These are phyloP conservation scores for Diorhabda carinulata DNA, from an alignment of 1,140 invertebrate genomes.

Conservation along the genomic window DNA sequence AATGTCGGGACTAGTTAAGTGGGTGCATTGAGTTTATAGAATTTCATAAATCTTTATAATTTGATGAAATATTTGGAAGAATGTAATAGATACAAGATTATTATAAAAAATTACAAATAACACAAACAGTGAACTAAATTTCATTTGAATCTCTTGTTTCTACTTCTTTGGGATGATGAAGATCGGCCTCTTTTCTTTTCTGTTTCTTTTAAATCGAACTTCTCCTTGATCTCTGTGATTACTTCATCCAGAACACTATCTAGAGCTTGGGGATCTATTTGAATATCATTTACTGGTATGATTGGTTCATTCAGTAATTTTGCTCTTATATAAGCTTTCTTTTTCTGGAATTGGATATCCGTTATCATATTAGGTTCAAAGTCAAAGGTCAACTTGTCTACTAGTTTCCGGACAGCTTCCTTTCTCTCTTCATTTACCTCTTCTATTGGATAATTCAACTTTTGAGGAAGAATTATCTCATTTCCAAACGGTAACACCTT, in stretches of 20 bases:
- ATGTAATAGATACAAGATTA: too few species aligned
- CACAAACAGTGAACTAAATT: too few species aligned
- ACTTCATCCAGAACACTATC: conserved; percentile 7
- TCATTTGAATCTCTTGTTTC: too few species aligned
- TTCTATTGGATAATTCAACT: neutral
- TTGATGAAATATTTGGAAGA: too few species aligned
- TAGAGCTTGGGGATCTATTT: neutral
- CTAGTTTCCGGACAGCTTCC: conserved; percentile 20
- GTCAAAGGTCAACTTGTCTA: conserved; percentile 32
- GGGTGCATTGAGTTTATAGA: too few species aligned
- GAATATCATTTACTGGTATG: conserved; percentile 16
- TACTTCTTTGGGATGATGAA: too few species aligned
- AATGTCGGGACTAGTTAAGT: too few species aligned
- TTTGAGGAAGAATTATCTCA: conserved; percentile 24
- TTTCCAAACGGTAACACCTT: conserved; percentile 33
- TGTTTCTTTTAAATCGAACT: neutral
- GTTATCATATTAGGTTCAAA: conserved; percentile 32
- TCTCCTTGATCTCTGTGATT: conserved; percentile 4
- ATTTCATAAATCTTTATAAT: too few species aligned
- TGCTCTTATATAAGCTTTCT: conserved; percentile 30
- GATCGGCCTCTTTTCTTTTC: conserved; percentile 4
- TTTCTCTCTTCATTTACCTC: conserved; percentile 17
- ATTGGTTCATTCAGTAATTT: conserved; percentile 26
- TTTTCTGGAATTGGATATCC: conserved; percentile 22
- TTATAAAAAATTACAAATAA: too few species aligned